Conservation (phyloP, 2,113 vertebrate species). For the Malurus cyaneus region DNA sequence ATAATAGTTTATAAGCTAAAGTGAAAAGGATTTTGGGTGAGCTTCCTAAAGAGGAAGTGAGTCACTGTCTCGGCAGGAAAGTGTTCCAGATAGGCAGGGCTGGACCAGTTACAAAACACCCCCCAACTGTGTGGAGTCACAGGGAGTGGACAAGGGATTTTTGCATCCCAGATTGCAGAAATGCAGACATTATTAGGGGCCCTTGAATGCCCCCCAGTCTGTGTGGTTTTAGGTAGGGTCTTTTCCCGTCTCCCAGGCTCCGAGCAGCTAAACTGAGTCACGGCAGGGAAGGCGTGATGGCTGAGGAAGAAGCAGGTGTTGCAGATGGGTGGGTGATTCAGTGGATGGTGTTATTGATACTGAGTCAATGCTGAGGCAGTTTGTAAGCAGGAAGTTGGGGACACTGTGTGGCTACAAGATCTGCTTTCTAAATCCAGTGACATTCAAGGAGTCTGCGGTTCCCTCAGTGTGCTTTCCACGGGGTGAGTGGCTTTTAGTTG, state of each 20-base stretch:
- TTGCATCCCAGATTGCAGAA: background rate
- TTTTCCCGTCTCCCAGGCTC: background rate
- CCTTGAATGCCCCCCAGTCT: background rate
- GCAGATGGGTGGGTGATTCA: slow-evolving; percentile 62
- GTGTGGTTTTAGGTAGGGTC: background rate
- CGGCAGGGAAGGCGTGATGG: background rate
- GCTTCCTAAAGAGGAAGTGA: slow-evolving; percentile 69
- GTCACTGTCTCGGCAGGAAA: slow-evolving; percentile 67
- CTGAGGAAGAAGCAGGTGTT: slow-evolving; percentile 54
- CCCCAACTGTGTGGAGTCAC: slow-evolving; percentile 11
- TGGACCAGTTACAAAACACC: slow-evolving; percentile 57
- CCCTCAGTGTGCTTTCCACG: background rate
- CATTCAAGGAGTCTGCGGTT: background rate
- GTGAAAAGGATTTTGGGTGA: slow-evolving; percentile 65
- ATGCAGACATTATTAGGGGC: background rate
- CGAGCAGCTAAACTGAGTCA: slow-evolving; percentile 32
- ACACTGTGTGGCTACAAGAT: slow-evolving; percentile 15
- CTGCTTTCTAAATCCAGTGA: slow-evolving; percentile 40
- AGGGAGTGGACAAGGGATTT: slow-evolving; percentile 43
- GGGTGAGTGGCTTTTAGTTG: background rate
- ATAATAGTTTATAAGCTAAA: slow-evolving; percentile 63
- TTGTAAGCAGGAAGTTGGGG: slow-evolving; percentile 44
- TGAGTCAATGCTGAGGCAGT: slow-evolving; percentile 58
- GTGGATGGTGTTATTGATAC: slow-evolving; percentile 52
- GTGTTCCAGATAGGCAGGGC: slow-evolving; percentile 63